Evolutionary conservation across 2,888 invertebrate species (phyloP), one percentile per base, ranked within the genome.

Genomic region (Bedellia somnulentella): DNA sequence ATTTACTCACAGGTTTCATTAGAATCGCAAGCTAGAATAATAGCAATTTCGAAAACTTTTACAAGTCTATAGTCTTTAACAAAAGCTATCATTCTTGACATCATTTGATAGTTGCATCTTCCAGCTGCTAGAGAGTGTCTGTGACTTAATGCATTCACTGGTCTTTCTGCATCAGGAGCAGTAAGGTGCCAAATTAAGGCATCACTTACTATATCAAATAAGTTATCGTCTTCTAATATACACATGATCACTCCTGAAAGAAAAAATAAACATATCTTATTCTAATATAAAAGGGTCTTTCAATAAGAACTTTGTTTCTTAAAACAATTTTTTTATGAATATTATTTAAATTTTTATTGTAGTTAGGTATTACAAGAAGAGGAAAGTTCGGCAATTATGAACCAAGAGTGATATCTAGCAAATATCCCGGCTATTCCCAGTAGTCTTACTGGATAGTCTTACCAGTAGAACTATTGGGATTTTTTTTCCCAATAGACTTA

Each of bases 181-280:
- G 59, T 47, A 14, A 73, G 38, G 21, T 67, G 68, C 55, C 57
- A 62, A 3, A 54, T 24, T 1, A 68, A 2, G 0, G 56, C 62
- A 2, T 44, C 36, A 0, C 61, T 49, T 4, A 57, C 56, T 6
- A 57, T 15, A 3, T 48, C 45, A 35, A 71, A 73, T 4, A 51
- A 35, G 1, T 39, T 37, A 3, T 66, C 59, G 2, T 60, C 53
- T 27, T 59, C 57, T 21, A 64, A n/a, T n/a, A n/a, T n/a, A n/a
- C n/a, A n/a, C n/a, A n/a, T n/a, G 13, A 5, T 47, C 45, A 36
- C 66, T 43, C 3, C 70, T 39, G 2, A 71, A 46, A 33, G 61
- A 66, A n/a, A n/a, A n/a, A n/a, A n/a, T n/a, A n/a, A n/a, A n/a
- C n/a, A n/a, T n/a, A n/a, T n/a, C n/a, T n/a, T n/a, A n/a, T n/a